These are phyloP conservation scores for Mormyrus iriodes DNA, from an alignment of 2,113 vertebrate species.

Conservation along the genomic window DNA sequence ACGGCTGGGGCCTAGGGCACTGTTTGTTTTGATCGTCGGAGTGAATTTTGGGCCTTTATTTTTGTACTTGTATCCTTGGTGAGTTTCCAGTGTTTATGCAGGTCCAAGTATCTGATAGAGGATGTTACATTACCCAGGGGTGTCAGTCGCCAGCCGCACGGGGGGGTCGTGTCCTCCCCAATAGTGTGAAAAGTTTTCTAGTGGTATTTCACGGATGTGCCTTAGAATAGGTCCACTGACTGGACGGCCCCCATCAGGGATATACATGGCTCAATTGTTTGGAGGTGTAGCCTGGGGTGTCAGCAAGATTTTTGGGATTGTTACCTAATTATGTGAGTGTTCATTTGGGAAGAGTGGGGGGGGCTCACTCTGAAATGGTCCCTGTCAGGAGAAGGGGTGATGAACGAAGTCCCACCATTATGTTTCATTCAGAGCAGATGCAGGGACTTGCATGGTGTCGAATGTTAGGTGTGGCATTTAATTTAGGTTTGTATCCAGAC, in stretches of 20 bases:
- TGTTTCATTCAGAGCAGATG: background rate
- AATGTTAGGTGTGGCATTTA: background rate
- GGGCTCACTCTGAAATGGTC: background rate
- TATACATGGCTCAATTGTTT: background rate
- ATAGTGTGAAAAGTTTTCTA: background rate
- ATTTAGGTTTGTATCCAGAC: background rate
- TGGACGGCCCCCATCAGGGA: background rate
- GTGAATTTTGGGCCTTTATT: background rate
- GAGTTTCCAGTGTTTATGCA: constrained; percentile 16
- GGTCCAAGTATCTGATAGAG: background rate
- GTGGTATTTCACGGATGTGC: background rate
- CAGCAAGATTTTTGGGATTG: background rate
- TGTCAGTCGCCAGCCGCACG: background rate
- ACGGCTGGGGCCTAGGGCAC: background rate
- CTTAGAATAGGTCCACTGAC: background rate
- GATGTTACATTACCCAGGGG: background rate
- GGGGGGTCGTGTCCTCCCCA: background rate
- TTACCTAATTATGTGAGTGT: background rate
- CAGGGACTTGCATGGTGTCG: background rate
- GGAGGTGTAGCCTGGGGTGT: background rate
- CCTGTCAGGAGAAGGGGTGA: background rate
- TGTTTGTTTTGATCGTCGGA: background rate
- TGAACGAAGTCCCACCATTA: background rate
- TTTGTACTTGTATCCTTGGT: constrained; percentile 1
- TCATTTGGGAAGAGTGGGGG: background rate